A percentile compares a stretch with the other conserved stretches of the same genome.
Evolutionary conservation across 2,888 invertebrate species (phyloP).

Genomic region (Magallana nippona): DNA sequence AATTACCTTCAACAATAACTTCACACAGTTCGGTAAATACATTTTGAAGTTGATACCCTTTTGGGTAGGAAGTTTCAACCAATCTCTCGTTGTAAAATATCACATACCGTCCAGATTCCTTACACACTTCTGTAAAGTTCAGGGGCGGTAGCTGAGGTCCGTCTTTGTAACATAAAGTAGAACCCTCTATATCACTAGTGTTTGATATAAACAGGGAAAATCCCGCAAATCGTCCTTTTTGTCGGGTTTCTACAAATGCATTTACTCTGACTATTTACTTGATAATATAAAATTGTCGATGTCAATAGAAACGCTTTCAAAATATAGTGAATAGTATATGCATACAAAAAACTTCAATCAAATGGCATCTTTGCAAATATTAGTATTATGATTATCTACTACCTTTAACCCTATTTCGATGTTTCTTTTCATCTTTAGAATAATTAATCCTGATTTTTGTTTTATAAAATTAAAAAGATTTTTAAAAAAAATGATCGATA

Average conservation of each 20-base stretch:
- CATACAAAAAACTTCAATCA: no score
- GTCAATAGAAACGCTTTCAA: background rate
- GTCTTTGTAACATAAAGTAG: background rate
- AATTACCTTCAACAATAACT: background rate
- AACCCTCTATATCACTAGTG: background rate
- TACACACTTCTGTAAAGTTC: background rate
- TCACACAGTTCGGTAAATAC: constrained; percentile 1
- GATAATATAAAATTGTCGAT: background rate
- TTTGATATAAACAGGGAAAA: no score
- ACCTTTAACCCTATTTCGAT: no score
- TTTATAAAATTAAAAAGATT: no score
- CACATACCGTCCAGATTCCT: background rate
- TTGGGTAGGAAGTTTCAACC: background rate
- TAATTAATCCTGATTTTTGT: background rate
- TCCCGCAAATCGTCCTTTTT: background rate
- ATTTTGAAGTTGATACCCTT: background rate
- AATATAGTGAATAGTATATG: background rate
- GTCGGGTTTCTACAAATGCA: background rate
- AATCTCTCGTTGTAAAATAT: background rate
- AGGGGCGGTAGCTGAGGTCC: background rate
- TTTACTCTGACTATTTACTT: no score
- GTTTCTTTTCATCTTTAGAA: background rate
- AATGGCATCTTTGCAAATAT: background rate
- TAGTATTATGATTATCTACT: no score
- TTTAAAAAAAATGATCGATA: no score